A percentile compares a stretch with the other conserved stretches of the same genome.
Evolutionary conservation across 2,113 vertebrate species (phyloP).

Genomic region (Mastomys natalensis): DNA sequence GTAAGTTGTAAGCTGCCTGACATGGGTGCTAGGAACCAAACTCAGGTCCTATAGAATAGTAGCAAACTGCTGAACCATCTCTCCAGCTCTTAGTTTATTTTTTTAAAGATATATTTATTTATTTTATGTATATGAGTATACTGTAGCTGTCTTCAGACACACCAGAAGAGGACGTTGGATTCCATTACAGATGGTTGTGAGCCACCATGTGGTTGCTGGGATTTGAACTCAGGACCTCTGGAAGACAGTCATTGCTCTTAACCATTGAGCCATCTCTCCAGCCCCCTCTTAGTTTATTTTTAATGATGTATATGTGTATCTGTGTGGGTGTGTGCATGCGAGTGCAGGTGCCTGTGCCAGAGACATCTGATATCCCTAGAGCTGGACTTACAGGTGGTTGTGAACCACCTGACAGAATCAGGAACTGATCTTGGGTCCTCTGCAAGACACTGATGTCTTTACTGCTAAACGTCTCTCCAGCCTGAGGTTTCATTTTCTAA

Average conservation of each 20-base stretch:
- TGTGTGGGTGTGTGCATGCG: background rate
- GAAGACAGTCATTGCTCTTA: no score
- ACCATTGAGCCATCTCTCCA: background rate
- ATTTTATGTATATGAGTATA: no score
- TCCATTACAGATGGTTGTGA: no score
- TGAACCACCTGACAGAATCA: background rate
- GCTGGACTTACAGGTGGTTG: background rate
- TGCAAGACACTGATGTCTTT: background rate
- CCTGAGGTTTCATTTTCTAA: conserved; percentile 43
- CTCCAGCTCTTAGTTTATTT: background rate
- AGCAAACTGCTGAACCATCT: background rate
- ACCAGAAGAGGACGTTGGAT: no score
- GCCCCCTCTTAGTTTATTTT: background rate
- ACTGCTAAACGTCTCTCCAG: background rate
- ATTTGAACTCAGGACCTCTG: no score
- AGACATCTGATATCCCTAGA: background rate
- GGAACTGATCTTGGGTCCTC: background rate
- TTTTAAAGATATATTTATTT: no score
- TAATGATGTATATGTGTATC: background rate
- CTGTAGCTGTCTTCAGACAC: no score
- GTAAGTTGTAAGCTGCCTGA: background rate
- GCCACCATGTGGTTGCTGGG: no score
- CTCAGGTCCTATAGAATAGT: background rate
- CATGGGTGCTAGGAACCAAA: background rate
- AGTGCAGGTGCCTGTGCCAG: background rate